Percentiles rank a stretch among this genome's conserved stretches.
phyloP scores from a whole-genome alignment of 1,140 invertebrate genomes.

The Xylocopa sonorina region DNA sequence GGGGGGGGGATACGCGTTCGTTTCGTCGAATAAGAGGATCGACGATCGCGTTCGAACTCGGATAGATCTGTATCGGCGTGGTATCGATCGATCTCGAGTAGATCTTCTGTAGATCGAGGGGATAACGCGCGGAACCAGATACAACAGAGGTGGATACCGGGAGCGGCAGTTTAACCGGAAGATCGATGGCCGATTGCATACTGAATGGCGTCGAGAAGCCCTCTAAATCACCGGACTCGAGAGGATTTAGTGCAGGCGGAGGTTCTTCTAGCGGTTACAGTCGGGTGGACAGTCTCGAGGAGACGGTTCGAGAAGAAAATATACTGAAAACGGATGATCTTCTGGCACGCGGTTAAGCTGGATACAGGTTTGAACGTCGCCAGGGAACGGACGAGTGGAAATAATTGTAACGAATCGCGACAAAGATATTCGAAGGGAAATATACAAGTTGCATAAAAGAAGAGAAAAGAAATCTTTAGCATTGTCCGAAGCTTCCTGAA shows the following conservation, averaged over 20 bases:
- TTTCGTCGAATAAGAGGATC: conserved; percentile 28
- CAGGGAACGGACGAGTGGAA: no score
- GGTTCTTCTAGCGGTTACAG: not conserved
- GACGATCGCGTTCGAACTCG: conserved; percentile 23
- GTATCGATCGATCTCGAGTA: conserved; percentile 65
- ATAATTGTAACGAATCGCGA: no score
- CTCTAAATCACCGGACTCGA: conserved; percentile 71
- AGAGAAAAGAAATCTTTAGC: no score
- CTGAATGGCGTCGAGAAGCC: conserved; percentile 65
- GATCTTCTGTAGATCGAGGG: conserved; percentile 54
- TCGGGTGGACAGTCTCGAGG: not conserved
- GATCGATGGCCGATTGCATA: conserved; percentile 74
- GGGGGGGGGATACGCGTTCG: not conserved
- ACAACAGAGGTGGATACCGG: conserved; percentile 52
- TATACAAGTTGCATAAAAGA: no score
- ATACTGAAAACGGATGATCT: not conserved
- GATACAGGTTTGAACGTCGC: no score
- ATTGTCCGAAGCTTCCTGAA: not conserved
- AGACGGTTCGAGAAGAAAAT: not conserved
- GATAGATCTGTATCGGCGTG: conserved; percentile 60
- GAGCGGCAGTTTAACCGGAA: conserved; percentile 58
- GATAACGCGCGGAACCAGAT: conserved; percentile 57
- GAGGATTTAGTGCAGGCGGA: conserved; percentile 68
- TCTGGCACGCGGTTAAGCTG: not conserved
- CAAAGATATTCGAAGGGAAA: no score